Evolutionary conservation across 2,888 invertebrate species (phyloP).

Genomic region (Xanthorhoe spadicearia): DNA sequence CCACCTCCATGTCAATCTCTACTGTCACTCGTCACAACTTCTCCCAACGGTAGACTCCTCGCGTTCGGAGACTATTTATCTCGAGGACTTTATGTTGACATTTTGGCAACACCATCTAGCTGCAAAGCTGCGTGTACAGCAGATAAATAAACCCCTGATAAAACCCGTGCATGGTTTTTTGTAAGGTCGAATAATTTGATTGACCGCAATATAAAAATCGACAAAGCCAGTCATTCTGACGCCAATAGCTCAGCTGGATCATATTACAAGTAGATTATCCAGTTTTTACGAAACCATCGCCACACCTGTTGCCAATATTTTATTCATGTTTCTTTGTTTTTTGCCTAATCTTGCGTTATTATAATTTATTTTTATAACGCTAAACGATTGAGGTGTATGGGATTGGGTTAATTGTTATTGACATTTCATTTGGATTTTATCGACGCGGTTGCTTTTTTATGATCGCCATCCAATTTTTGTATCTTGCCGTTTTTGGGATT

Average conservation of each 20-base stretch:
- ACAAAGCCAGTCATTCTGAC: constrained; percentile 41
- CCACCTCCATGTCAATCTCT: too few relatives aligned
- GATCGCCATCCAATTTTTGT: background rate
- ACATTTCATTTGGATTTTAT: constrained; percentile 9
- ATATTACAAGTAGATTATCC: constrained; percentile 41
- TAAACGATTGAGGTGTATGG: background rate
- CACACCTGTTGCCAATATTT: constrained; percentile 51
- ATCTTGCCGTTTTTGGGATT: too few relatives aligned
- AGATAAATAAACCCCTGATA: background rate
- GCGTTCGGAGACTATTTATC: too few relatives aligned
- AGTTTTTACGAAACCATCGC: constrained; percentile 46
- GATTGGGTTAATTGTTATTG: constrained; percentile 4
- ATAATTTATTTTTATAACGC: constrained; percentile 4
- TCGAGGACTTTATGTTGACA: too few relatives aligned
- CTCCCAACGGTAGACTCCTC: too few relatives aligned
- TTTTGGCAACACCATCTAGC: too few relatives aligned
- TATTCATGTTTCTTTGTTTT: constrained; percentile 27
- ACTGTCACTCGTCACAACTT: too few relatives aligned
- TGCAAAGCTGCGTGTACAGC: too few relatives aligned
- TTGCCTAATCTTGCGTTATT: constrained; percentile 8
- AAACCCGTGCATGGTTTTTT: background rate
- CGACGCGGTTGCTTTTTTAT: background rate
- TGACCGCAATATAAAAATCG: constrained; percentile 26
- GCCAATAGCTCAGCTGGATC: constrained; percentile 45
- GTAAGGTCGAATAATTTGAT: background rate